Evolutionary conservation across 2,113 vertebrate species (phyloP).

Genomic region (Corydoras sp.): DNA sequence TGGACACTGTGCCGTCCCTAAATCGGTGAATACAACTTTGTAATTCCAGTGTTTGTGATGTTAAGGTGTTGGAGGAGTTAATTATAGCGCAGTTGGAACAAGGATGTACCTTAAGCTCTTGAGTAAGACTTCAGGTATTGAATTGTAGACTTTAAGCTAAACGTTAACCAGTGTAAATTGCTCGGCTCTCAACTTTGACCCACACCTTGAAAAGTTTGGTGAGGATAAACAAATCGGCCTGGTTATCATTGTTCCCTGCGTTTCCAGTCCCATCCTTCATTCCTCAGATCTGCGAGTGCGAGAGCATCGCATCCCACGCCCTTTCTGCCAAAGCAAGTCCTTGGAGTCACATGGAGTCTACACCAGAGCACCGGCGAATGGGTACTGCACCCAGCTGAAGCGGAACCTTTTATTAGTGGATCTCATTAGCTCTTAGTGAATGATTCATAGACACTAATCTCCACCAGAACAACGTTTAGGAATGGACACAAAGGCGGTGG

Average conservation of each 20-base stretch:
- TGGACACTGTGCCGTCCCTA: too few species aligned
- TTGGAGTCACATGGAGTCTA: too few species aligned
- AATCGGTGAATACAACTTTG: too few species aligned
- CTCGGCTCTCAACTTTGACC: not conserved
- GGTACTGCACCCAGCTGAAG: constrained; percentile 54
- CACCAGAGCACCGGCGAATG: too few species aligned
- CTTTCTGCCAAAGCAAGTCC: too few species aligned
- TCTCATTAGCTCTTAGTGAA: constrained; percentile 69
- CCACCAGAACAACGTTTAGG: constrained; percentile 50
- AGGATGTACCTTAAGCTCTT: not conserved
- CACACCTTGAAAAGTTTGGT: not conserved
- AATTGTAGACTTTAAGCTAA: constrained; percentile 9
- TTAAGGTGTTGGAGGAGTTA: too few species aligned
- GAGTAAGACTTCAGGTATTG: not conserved
- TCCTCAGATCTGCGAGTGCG: too few species aligned
- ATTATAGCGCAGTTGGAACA: not conserved
- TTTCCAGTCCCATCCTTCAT: too few species aligned
- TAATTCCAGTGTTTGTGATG: too few species aligned
- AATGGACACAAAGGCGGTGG: constrained; percentile 32
- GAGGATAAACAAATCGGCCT: too few species aligned
- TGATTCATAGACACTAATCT: constrained; percentile 57
- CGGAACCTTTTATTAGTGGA: constrained; percentile 58
- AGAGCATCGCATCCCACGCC: too few species aligned
- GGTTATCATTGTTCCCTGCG: too few species aligned
- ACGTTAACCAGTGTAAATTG: not conserved